Evolutionary conservation across 2,113 vertebrate genomes (phyloP), one percentile per base, ranked within the genome.

Genomic region (Neotragus pygmaeus): DNA sequence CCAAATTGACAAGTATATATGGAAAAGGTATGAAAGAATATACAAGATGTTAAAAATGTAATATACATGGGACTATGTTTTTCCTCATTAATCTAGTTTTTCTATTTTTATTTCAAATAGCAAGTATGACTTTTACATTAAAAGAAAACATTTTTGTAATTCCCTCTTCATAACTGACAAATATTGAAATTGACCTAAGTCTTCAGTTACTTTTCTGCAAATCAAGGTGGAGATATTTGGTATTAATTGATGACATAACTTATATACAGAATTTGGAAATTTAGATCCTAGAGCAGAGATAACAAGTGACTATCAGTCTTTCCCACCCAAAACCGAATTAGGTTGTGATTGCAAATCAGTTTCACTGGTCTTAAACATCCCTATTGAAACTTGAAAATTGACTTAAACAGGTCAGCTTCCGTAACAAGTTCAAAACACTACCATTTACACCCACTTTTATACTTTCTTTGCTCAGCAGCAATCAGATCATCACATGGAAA

Each of bases 61-160:
- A 94, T n/a, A 49, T 39, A 25, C 70, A 11, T 45, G 7, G 39
- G 89, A 75, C 21, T 89, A 25, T 81, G 6, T 78, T 88, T 66
- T 66, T 43, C 55, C n/a, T 82, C 11, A 84, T 78, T 90, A 45
- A n/a, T 53, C 23, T 77, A 30, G 73, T 17, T 39, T 75, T 90
- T 70, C 28, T n/a, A 47, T 84, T 89, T 95, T 73, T 96, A 66
- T 53, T 87, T 93, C 60, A 84, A 80, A 91, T n/a, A 70, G 49
- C 3, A 95, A 47, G 4, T 64, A 58, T 30, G 17, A 55, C 4
- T 87, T 96, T 62, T 87, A 6, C 55, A 73, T 64, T 80, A 57
- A 73, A 73, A 88, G 5, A 8, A 9, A 36, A 77, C 3, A 17
- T n/a, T 75, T 12, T 91, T 84, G 9, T 47, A 64, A 60, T 83